Evolutionary conservation across 2,888 invertebrate species (phyloP), one percentile per base, ranked within the genome.

Genomic region (Drosophila imparisetae): DNA sequence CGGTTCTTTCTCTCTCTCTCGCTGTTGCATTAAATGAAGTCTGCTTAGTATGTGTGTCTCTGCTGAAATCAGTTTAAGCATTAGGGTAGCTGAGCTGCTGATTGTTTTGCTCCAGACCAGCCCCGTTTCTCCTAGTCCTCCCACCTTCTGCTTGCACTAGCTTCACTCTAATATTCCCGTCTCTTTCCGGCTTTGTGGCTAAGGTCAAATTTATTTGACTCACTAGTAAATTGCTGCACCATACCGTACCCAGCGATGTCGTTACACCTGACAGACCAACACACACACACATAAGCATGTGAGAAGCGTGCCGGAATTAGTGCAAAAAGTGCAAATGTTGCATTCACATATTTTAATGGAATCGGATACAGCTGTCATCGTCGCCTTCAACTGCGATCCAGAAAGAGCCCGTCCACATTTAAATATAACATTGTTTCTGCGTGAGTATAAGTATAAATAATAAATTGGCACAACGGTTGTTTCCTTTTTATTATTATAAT

Each of bases 181-280:
- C 68, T 62, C 79, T 34, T 53, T 59, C 50, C 62, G 38, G 53
- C 83, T 80, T 73, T 86, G 75, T 71, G 81, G 89, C 84, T 83
- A 90, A 86, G 90, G 86, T 86, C 89, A 88, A 90, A 86, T 75
- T 84, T 89, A 86, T 90, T 86, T 90, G 86, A 88, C 86, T 88
- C 90, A 81, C 84, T 76, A 90, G 86, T 83, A 90, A 86, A 80
- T 83, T 86, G 86, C 89, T 68, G 74, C 57, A 64, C 73, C 78
- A 71, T 62, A 85, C 32, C 32, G 10, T 32, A 32, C 80, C 83
- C 74, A 87, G 81, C 86, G 66, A 68, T 67, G 64, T 70, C 79
- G 87, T 81, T 81, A 86, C 67, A 84, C 84, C 89, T 84, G 85
- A 89, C 86, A 83, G 70, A 74, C 72, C 42, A 53, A 58, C 57